phyloP scores from a whole-genome alignment of 2,113 vertebrate genomes.

The Carettochelys insculpta region DNA sequence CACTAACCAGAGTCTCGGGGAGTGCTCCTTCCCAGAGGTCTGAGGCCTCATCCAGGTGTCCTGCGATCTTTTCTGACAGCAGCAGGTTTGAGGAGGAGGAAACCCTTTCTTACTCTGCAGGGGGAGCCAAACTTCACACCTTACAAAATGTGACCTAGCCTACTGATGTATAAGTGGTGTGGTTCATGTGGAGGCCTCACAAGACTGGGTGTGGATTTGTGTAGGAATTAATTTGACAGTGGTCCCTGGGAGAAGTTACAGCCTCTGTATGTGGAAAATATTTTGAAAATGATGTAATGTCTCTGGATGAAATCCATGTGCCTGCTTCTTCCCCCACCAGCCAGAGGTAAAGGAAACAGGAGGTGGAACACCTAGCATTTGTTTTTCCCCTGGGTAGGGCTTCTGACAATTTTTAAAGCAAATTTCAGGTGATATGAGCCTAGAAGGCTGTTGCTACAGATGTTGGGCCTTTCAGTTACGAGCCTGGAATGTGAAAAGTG shows the following conservation, averaged over 20 bases:
- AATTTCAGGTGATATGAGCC: conserved; percentile 7
- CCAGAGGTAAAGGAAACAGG: not conserved
- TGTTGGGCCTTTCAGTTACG: conserved; percentile 11
- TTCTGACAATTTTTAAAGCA: not conserved
- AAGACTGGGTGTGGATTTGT: conserved; percentile 16
- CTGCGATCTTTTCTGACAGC: not conserved
- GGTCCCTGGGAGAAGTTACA: not conserved
- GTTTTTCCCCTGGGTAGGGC: conserved; percentile 17
- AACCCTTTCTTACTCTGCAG: not conserved
- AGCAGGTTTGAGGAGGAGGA: conserved; percentile 1
- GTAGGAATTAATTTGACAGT: not conserved
- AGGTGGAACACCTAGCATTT: not conserved
- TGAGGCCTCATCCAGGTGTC: not conserved
- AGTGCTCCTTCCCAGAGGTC: not conserved
- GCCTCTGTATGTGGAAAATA: conserved; percentile 15
- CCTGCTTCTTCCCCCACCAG: conserved; percentile 9
- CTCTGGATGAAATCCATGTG: conserved; percentile 25
- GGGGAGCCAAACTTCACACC: accelerated
- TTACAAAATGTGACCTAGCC: not conserved
- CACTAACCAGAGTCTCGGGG: not conserved
- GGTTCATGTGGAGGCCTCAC: not conserved
- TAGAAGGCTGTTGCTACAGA: conserved; percentile 5
- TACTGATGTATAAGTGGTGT: not conserved
- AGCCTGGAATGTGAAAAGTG: conserved; percentile 45
- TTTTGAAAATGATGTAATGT: conserved; percentile 34